A percentile compares a stretch with the other conserved stretches of the same genome.
These are phyloP conservation scores for Coendou prehensilis DNA, from an alignment of 2,797 vertebrate genomes.

Conservation along the genomic window DNA sequence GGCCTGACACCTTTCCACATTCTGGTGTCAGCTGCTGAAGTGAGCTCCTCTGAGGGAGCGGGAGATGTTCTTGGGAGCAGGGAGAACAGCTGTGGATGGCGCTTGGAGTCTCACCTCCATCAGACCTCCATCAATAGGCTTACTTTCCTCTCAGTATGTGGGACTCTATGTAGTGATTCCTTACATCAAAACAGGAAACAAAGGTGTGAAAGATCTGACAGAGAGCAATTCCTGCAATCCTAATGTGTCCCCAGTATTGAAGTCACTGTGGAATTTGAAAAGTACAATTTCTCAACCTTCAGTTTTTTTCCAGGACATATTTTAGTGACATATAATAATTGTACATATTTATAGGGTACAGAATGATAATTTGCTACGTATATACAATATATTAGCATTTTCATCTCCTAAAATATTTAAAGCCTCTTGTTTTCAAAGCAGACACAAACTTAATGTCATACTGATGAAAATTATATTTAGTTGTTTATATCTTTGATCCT, in stretches of 20 bases:
- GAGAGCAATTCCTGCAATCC: neutral
- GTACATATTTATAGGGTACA: neutral
- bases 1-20: neutral
- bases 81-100: neutral
- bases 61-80: neutral
- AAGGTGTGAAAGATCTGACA: neutral
- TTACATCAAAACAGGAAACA: neutral
- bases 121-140: too few relatives aligned
- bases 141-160: neutral
- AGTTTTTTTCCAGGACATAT: neutral
- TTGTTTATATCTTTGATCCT: neutral
- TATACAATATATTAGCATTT: neutral
- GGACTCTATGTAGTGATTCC: neutral
- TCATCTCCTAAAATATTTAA: neutral
- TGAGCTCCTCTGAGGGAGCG: neutral
- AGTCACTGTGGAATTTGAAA: neutral
- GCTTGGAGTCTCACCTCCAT: neutral
- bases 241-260: neutral
- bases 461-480: conserved; percentile 17
- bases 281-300: conserved; percentile 5
- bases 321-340: neutral
- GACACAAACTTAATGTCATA: neutral
- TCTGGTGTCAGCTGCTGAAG: neutral
- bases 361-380: neutral
- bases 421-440: neutral